Percentiles rank a stretch among this genome's conserved stretches.
phyloP scores from a whole-genome alignment of 1,140 invertebrate genomes.

The Drosophila ercepeae region DNA sequence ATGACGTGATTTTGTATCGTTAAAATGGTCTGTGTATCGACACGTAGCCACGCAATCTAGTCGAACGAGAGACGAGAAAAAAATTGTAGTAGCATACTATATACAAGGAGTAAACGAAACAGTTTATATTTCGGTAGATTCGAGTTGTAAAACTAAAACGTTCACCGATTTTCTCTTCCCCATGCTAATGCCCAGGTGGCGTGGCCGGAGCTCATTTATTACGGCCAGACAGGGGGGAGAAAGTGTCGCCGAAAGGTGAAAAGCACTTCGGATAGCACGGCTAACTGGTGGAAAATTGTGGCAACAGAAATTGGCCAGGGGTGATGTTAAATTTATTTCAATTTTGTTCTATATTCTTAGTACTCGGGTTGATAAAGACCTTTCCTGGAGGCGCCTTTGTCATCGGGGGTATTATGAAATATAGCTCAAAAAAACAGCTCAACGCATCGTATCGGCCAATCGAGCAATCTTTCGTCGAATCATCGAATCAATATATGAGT shows the following conservation, averaged over 20 bases:
- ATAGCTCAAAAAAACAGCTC: constrained; percentile 36
- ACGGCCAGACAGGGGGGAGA: constrained; percentile 13
- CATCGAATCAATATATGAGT: neutral
- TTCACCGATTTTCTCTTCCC: constrained; percentile 53
- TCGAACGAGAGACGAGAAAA: constrained; percentile 26
- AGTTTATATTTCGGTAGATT: constrained; percentile 43
- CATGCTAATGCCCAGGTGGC: constrained; percentile 66
- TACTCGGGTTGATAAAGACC: constrained; percentile 57
- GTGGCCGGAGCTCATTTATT: constrained; percentile 72
- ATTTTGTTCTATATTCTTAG: constrained; percentile 47
- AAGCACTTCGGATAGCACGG: constrained; percentile 27
- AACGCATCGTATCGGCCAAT: neutral
- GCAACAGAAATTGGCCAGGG: constrained; percentile 27
- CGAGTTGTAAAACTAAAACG: constrained; percentile 72
- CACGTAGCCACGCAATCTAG: constrained; percentile 95
- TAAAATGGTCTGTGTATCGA: constrained; percentile 96
- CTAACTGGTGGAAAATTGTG: constrained; percentile 33
- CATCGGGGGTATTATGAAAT: constrained; percentile 58
- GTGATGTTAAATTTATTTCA: constrained; percentile 18
- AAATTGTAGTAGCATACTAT: too few species aligned
- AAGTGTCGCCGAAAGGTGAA: constrained; percentile 52
- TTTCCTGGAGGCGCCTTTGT: constrained; percentile 34
- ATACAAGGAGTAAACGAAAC: constrained; percentile 17
- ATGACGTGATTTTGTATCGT: constrained; percentile 95
- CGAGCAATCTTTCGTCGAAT: too few species aligned